Evolutionary conservation across 2,113 vertebrate species (phyloP).

Genomic region (Rallus limicola): DNA sequence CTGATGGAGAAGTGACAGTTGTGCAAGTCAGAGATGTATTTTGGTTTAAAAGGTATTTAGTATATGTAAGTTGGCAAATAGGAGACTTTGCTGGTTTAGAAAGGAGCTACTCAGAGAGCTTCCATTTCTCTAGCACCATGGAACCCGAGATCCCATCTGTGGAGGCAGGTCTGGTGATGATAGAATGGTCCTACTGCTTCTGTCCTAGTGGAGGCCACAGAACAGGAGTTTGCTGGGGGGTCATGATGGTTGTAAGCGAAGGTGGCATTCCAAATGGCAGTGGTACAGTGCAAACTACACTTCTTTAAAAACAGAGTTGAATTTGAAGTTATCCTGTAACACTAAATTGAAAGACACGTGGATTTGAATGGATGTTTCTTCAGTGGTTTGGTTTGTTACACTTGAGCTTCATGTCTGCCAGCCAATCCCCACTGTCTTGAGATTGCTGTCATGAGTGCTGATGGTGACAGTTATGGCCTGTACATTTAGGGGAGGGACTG

Average conservation of each 20-base stretch:
- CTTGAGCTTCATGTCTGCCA: background rate
- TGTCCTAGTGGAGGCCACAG: accelerated
- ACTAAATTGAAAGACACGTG: background rate
- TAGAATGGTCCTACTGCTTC: background rate
- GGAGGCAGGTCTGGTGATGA: background rate
- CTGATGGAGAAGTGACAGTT: background rate
- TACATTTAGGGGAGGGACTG: background rate
- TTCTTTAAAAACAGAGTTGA: background rate
- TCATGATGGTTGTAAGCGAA: background rate
- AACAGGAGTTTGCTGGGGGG: accelerated
- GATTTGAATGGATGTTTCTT: background rate
- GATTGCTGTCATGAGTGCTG: accelerated
- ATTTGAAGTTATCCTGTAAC: background rate
- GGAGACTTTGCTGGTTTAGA: background rate
- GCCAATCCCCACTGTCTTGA: background rate
- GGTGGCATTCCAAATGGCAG: background rate
- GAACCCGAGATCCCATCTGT: background rate
- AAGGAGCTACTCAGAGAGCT: background rate
- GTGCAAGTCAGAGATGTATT: accelerated
- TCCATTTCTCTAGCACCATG: accelerated
- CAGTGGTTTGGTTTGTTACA: background rate
- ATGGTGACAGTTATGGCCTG: background rate
- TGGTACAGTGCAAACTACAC: background rate
- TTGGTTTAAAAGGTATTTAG: background rate
- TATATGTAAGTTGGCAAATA: background rate